Evolutionary conservation across 1,140 invertebrate species (phyloP), one percentile per base, ranked within the genome.

Genomic region (Habropoda laboriosa): DNA sequence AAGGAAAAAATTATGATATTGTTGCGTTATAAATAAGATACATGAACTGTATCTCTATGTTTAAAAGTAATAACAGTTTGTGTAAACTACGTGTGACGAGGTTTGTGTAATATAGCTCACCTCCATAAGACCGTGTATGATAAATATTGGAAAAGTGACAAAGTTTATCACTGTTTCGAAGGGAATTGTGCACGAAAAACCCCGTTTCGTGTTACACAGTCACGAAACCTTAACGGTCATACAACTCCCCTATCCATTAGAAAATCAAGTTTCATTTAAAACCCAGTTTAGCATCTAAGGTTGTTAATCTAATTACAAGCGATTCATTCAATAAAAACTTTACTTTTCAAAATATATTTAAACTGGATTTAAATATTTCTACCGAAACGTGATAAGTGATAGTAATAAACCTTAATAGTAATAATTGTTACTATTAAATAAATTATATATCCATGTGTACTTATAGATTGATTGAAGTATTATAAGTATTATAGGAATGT

Each of bases 161-260:
- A 71, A 38, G 30, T 58, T 67, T 38, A 68, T 68, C 51, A 60
- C 30, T 38, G 32, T 47, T 49, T 38, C 1, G 12, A 40, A 32
- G n/a, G 24, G 40, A 60, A 2, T 38, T 21, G 42, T 38, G 24
- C 75, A 77, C 66, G 66, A 77, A 30, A 70, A 70, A n/a, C 16
- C 4, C 8, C 60, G 55, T 70, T 77, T 60, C 53, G n/a, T 67
- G 64, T 58, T 60, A 35, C 42, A 49, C 24, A 27, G 75, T 77
- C 75, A 77, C 75, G 75, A 49, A 77, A 77, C 13, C 66, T 77
- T 40, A 49, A 40, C 55, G 75, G 75, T 77, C 75, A 49, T 60
- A 77, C 42, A 77, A 71, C 75, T 49, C 24, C 21, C 32, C n/a
- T 71, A 71, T 77, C 66, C 18, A 71, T 47, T 24, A 12, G 30